Evolutionary conservation across 2,113 vertebrate genomes (phyloP), one percentile per base, ranked within the genome.

Genomic region (Oncorhynchus keta): DNA sequence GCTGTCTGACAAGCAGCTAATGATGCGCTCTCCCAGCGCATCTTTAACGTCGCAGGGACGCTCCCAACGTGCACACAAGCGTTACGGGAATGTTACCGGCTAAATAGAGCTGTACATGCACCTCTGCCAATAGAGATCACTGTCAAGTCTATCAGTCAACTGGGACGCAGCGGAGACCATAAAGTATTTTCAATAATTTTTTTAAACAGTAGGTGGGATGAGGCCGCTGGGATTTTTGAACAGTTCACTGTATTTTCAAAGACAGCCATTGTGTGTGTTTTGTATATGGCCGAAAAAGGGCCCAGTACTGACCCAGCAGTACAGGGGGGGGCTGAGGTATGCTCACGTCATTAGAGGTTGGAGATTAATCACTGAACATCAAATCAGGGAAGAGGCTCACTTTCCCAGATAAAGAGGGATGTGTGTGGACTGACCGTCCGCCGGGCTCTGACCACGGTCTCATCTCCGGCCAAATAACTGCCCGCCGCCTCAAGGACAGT

Each of bases 401-500:
- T 72, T 28, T 14, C 18, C 14, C 68, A 4, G 39, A 70, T 49
- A 24, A 49, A 70, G 12, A 51, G 39, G 55, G 2, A 13, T 39
- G 62, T 45, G 45, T 20, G 55, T 57, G 73, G 16, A 62, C 30
- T 5, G 73, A 49, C 24, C 65, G 20, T 8, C 45, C 26, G 12
- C 28, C 26, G 2, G 74, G 74, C 57, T 68, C 12, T 28, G 18
- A 16, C 24, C 30, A 35, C 7, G 5, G 35, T 14, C 14, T 57
- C 14, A 64, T 70, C 68, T 61, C 59, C 6, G 59, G 18, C n/a
- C 59, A 62, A n/a, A 22, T 12, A 18, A 13, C 2, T 49, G 13
- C 28, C 18, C 49, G 2, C 49, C 18, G 16, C 68, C 77, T 77
- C 74, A 74, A 83, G 77, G 81, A 79, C 74, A 24, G 28, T 62